Base-by-base conservation (phyloP, 2,113 vertebrate species). In the Piaya cayana region DNA sequence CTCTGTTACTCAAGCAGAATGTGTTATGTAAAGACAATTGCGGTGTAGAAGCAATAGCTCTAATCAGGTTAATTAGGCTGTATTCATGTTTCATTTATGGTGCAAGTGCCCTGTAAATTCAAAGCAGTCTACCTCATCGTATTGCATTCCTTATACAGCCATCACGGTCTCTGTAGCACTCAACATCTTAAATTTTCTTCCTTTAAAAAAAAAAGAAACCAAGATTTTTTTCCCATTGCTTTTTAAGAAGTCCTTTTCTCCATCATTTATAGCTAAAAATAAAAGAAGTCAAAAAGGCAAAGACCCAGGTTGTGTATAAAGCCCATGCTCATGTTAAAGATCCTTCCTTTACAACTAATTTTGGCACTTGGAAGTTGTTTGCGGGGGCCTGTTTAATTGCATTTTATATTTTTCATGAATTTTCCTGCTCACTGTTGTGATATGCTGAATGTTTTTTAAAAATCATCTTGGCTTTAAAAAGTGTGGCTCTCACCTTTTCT, bases 1-100 rank as follows among this genome's bases (percentile, higher is more conserved):
- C 74, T 96, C 86, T 86, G 62, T 96, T 96, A 97, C 94, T 94
- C 89, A 82, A 93, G 93, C 86, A 96, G 91, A 96, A 95, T 95
- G 86, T 90, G 91, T 96, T 96, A 93, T 84, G 82, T 93, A 94
- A 85, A 96, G 96, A 97, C 89, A 96, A 97, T 83, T 83, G 78
- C 78, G 77, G 53, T 62, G 64, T 97, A 92, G 95, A 97, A 97
- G 86, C 86, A 94, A 93, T 97, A 93, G 90, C 96, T 97, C 95
- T 95, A 95, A 97, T 96, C 96, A 95, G 97, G 96, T 97, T 96
- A 97, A 98, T 98, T 97, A 97, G 95, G 95, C 93, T 97, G 76
- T 68, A 89, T 97, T 97, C 97, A 96, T 95, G 97, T 97, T 98
- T 96, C 95, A 95, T 93, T 96, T 96, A 64, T 93, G 93, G 82